A percentile compares a stretch with the other conserved stretches of the same genome.
Evolutionary conservation across 2,888 invertebrate species (phyloP).

Genomic region (Carpatolechia fugitivella): DNA sequence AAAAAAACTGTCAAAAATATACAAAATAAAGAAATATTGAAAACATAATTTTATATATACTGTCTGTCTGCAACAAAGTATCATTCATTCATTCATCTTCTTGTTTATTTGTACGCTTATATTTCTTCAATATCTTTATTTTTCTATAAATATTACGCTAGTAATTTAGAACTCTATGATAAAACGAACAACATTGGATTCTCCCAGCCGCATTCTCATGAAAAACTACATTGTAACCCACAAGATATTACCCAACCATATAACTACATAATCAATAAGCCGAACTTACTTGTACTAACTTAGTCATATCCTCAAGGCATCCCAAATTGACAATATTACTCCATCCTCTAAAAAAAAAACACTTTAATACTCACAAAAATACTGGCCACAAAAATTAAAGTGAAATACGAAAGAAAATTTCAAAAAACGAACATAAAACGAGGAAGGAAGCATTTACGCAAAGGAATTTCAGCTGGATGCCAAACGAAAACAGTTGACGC

Average conservation of each 20-base stretch:
- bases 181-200: too few relatives aligned
- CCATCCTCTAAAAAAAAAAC: conserved; percentile 14
- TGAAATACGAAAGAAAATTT: conserved; percentile 1
- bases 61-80: too few relatives aligned
- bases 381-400: conserved; percentile 11
- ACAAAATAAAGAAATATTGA: too few relatives aligned
- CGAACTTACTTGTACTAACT: conserved; percentile 38
- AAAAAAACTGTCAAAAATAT: too few relatives aligned
- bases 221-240: conserved; percentile 21
- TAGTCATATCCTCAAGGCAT: conserved; percentile 44
- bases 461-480: conserved; percentile 28
- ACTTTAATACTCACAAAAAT: conserved; percentile 7
- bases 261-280: conserved; percentile 33
- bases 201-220: too few relatives aligned
- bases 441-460: conserved; percentile 27
- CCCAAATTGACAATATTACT: conserved; percentile 34
- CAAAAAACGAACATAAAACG: conserved; percentile 24
- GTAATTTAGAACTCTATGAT: too few relatives aligned
- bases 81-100: too few relatives aligned
- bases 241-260: conserved; percentile 2
- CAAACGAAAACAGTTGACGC: conserved; percentile 23
- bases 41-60: too few relatives aligned
- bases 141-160: too few relatives aligned
- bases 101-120: too few relatives aligned
- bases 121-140: too few relatives aligned